Evolutionary conservation across 2,113 vertebrate genomes (phyloP), one percentile per base, ranked within the genome.

Genomic region (Physeter macrocephalus): DNA sequence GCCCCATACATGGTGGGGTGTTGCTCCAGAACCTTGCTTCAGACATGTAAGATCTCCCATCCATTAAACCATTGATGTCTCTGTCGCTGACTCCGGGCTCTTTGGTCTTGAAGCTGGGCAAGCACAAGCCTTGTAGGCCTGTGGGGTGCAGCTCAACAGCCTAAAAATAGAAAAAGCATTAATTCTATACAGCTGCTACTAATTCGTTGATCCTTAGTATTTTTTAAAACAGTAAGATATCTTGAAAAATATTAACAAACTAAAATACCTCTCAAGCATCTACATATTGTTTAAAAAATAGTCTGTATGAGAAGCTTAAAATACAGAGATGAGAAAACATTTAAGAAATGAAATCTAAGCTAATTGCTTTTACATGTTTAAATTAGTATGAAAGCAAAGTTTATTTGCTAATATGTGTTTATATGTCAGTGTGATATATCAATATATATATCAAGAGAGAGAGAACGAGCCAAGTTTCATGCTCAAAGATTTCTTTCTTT

Each of bases 321-420:
- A 66, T 67, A 66, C 8, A 88, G 17, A 71, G 0, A 46, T 77
- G 31, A 91, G 77, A 84, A 74, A 75, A 31, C 71, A n/a, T 57
- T 80, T 89, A 57, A 85, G 29, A 61, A 90, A 39, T 46, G 12
- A 82, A 97, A 84, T 91, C 34, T 85, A 62, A 81, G 9, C 5
- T 62, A 72, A 93, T 83, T 88, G 8, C 69, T 90, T 96, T 41
- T 74, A 93, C 94, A 49, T 21, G 27, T 95, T 94, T 78, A 74
- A 80, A 71, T 93, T 74, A 61, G 29, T 34, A 88, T 88, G 41
- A 75, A 80, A 62, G 14, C 36, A 82, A 67, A 81, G 43, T 72
- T 39, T 62, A 62, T 62, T 14, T 29, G 27, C 57, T 71, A 77
- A 67, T 89, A 64, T 52, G 43, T 78, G 29, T 82, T 69, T 92